These are phyloP conservation scores for Charina bottae DNA, from an alignment of 2,113 vertebrate species.

Conservation along the genomic window DNA sequence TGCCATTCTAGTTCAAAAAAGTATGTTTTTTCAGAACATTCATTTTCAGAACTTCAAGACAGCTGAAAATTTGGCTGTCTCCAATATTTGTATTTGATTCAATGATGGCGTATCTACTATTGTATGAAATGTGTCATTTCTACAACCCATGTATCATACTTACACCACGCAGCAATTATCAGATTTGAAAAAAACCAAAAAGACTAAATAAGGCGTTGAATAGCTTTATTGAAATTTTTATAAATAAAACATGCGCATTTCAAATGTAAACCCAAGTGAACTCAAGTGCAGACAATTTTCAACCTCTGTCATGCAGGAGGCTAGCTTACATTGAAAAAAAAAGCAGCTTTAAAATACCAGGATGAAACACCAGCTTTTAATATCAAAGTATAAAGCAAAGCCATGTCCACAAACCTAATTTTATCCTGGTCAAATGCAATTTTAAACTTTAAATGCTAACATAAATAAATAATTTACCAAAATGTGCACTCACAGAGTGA, in stretches of 20 bases:
- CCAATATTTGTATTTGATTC: background rate
- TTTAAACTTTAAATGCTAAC: constrained; percentile 90
- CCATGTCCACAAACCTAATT: constrained; percentile 79
- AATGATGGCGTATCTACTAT: background rate
- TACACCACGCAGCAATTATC: background rate
- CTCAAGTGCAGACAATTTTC: constrained; percentile 96
- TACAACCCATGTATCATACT: background rate
- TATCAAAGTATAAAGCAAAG: constrained; percentile 83
- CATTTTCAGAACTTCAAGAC: background rate
- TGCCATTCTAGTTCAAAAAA: background rate
- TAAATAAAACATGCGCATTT: constrained; percentile 99
- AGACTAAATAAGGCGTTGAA: constrained; percentile 87
- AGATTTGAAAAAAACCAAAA: constrained; percentile 62
- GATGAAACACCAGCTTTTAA: constrained; percentile 86
- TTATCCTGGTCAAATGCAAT: constrained; percentile 91
- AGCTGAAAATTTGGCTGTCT: background rate
- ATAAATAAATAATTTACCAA: constrained; percentile 99
- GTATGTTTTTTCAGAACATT: background rate
- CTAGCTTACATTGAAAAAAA: constrained; percentile 83
- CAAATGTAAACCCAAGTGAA: constrained; percentile 99
- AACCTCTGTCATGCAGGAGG: constrained; percentile 95
- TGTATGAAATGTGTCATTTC: background rate
- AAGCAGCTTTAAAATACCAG: constrained; percentile 89
- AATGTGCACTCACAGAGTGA: constrained; percentile 99
- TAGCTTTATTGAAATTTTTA: constrained; percentile 99